phyloP scores from a whole-genome alignment of 2,888 invertebrate species.

The Epirrhoe tristata region DNA sequence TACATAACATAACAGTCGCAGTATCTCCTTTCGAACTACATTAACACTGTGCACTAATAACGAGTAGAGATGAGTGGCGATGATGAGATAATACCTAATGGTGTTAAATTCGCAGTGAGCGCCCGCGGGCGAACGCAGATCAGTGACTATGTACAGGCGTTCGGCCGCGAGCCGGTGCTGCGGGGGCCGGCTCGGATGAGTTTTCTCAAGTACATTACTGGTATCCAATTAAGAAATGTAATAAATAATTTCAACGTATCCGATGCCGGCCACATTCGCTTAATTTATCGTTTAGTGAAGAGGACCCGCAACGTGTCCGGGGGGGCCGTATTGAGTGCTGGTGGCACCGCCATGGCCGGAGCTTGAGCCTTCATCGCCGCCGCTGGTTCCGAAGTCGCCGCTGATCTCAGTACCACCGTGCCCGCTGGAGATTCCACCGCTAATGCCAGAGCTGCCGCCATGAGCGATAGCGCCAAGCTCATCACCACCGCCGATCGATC shows the following conservation, averaged over 20 bases:
- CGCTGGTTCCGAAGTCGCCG: slow-evolving; percentile 68
- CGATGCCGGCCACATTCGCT: slow-evolving; percentile 61
- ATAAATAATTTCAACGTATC: slow-evolving; percentile 63
- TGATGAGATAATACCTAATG: slow-evolving; percentile 61
- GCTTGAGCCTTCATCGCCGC: slow-evolving; percentile 60
- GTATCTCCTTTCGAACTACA: slow-evolving; percentile 74
- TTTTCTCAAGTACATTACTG: slow-evolving; percentile 22
- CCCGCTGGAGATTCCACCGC: slow-evolving; percentile 55
- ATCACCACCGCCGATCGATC: slow-evolving; percentile 60
- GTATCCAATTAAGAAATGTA: slow-evolving; percentile 50
- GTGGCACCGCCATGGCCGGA: slow-evolving; percentile 69
- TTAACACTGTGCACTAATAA: slow-evolving; percentile 83
- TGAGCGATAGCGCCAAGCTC: slow-evolving; percentile 61
- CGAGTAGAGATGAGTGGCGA: slow-evolving; percentile 75
- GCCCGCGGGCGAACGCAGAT: slow-evolving; percentile 61
- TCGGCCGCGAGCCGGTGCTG: slow-evolving; percentile 57
- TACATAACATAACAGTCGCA: slow-evolving; percentile 83
- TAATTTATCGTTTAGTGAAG: slow-evolving; percentile 68
- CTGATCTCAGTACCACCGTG: slow-evolving; percentile 67
- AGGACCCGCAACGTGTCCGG: slow-evolving; percentile 80
- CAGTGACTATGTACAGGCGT: slow-evolving; percentile 76
- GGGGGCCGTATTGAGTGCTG: slow-evolving; percentile 82
- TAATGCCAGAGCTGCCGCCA: slow-evolving; percentile 58
- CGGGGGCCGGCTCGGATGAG: slow-evolving; percentile 49
- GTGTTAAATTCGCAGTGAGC: slow-evolving; percentile 47